A percentile compares a stretch with the other conserved stretches of the same genome.
These are phyloP conservation scores for Dastarcus helophoroides DNA, from an alignment of 2,888 invertebrate species.

Conservation along the genomic window DNA sequence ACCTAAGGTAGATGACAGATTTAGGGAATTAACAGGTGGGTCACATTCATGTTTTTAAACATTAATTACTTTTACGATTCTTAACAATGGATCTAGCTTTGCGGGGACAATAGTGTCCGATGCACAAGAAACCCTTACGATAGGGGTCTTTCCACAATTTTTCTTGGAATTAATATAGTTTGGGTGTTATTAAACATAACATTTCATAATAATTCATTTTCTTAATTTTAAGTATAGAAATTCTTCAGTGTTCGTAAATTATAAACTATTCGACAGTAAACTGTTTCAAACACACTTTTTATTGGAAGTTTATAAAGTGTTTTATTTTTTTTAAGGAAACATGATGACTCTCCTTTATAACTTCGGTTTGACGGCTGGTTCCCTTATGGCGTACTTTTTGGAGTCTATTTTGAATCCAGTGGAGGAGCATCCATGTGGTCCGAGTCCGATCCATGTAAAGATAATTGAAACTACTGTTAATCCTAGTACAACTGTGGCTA, in stretches of 20 bases:
- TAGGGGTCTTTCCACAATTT: too few species aligned
- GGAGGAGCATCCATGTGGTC: slow-evolving; percentile 25
- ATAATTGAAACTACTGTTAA: slow-evolving; percentile 7
- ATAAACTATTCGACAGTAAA: too few species aligned
- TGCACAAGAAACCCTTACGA: too few species aligned
- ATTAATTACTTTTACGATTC: too few species aligned
- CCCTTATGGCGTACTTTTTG: slow-evolving; percentile 71
- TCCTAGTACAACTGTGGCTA: slow-evolving; percentile 10
- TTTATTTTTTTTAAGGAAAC: slow-evolving; percentile 49
- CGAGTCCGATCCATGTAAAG: slow-evolving; percentile 10
- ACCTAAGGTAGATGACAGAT: slow-evolving; percentile 73
- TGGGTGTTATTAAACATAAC: too few species aligned
- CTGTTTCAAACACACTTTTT: too few species aligned
- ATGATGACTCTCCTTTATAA: slow-evolving; percentile 90
- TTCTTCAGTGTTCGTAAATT: not conserved
- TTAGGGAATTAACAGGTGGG: slow-evolving; percentile 75
- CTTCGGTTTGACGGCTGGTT: slow-evolving; percentile 73
- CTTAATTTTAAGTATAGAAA: too few species aligned
- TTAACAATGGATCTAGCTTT: too few species aligned
- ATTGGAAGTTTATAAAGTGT: slow-evolving; percentile 2
- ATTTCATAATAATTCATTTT: too few species aligned
- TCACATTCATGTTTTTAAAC: too few species aligned
- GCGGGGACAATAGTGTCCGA: too few species aligned
- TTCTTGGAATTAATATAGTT: too few species aligned
- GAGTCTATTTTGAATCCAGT: slow-evolving; percentile 33